Percentiles rank a stretch among this genome's conserved stretches.
These are phyloP conservation scores for Xylocopa sonorina DNA, from an alignment of 1,140 invertebrate species.

Conservation along the genomic window DNA sequence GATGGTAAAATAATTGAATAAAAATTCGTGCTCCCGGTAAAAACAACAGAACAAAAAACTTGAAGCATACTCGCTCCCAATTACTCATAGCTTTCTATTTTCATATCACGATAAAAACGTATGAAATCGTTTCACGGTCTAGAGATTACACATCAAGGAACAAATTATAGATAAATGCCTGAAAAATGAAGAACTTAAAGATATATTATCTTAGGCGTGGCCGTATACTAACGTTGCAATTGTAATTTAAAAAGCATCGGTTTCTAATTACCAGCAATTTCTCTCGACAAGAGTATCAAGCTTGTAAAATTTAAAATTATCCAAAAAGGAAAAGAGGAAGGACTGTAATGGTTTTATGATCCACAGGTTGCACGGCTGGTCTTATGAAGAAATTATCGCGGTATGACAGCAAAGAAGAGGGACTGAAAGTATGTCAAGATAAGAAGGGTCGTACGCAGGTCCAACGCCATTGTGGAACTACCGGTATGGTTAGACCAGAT, in stretches of 20 bases:
- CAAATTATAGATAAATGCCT: neutral
- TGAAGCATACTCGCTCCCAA: neutral
- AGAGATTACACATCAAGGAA: neutral
- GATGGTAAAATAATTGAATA: neutral
- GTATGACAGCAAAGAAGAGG: constrained; percentile 35
- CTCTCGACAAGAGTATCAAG: neutral
- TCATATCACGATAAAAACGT: neutral
- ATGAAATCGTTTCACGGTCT: constrained; percentile 17
- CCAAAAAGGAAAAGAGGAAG: neutral
- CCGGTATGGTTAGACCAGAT: constrained; percentile 27
- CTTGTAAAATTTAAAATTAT: neutral
- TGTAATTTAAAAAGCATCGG: neutral
- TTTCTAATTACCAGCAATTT: neutral
- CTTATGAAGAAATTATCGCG: constrained; percentile 43
- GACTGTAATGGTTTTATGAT: neutral
- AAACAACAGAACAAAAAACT: neutral
- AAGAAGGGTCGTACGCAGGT: constrained; percentile 12
- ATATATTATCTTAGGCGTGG: constrained; percentile 1
- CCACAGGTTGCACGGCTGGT: neutral
- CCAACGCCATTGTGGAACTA: constrained; percentile 34
- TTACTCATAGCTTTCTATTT: neutral
- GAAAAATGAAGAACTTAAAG: constrained; percentile 3
- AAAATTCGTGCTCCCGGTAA: neutral
- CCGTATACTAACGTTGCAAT: neutral
- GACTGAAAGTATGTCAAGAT: constrained; percentile 43